These are phyloP conservation scores for Parasteatoda lunata DNA, from an alignment of 2,888 invertebrate species.

Conservation along the genomic window DNA sequence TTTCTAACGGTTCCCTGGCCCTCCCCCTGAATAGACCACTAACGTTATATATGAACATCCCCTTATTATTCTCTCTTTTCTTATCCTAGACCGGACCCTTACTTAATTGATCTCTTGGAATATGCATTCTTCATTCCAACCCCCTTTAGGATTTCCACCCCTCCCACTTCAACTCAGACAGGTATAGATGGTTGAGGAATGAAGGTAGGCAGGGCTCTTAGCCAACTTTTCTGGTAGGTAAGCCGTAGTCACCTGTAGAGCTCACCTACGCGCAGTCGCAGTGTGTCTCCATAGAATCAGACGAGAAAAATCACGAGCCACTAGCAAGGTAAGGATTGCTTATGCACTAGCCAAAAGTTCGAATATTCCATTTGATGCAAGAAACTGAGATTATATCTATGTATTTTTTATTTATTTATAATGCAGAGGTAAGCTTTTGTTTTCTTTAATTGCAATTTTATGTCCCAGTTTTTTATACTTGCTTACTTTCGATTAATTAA, in stretches of 20 bases:
- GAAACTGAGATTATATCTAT: too few relatives aligned
- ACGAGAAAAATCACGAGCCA: not conserved
- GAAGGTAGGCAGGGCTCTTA: conserved; percentile 13
- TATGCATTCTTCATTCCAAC: conserved; percentile 10
- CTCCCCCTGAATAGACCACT: not conserved
- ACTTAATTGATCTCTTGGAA: conserved; percentile 59
- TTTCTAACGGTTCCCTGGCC: not conserved
- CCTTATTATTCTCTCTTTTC: not conserved
- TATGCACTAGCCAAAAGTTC: too few relatives aligned
- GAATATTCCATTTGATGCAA: too few relatives aligned
- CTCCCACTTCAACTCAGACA: not conserved
- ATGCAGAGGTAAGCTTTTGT: too few relatives aligned
- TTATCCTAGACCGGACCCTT: conserved; percentile 49
- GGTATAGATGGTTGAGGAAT: conserved; percentile 18
- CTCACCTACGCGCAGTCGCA: conserved; percentile 65
- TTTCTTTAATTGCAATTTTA: too few relatives aligned
- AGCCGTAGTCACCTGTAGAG: conserved; percentile 3
- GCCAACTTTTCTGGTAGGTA: conserved; percentile 18
- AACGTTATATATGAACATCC: too few relatives aligned
- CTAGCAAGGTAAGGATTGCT: not conserved
- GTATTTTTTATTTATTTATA: too few relatives aligned
- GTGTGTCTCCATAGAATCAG: not conserved
- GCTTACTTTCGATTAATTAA: too few relatives aligned
- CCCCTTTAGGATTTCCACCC: not conserved
- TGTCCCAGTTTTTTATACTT: too few relatives aligned